Percentiles rank a stretch among this genome's conserved stretches.
These are phyloP conservation scores for Elephas maximus DNA, from an alignment of 2,113 vertebrate genomes.

Conservation along the genomic window DNA sequence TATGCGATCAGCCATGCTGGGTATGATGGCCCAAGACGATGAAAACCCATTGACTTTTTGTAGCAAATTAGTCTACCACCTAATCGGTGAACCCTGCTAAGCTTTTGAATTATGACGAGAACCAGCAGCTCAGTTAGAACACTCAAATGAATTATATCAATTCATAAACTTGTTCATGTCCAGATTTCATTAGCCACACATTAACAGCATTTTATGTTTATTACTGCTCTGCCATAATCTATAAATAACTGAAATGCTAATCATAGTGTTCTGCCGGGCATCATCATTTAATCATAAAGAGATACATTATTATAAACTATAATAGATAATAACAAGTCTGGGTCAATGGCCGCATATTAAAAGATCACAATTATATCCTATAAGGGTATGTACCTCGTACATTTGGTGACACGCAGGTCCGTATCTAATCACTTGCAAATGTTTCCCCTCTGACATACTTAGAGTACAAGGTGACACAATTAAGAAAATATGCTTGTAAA, in stretches of 20 bases:
- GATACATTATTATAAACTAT: slow-evolving; percentile 98
- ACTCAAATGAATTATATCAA: slow-evolving; percentile 98
- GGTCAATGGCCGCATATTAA: slow-evolving; percentile 98
- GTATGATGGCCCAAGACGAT: slow-evolving; percentile 94
- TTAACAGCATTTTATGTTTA: slow-evolving; percentile 99
- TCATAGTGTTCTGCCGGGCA: slow-evolving; percentile 94
- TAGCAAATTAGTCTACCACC: slow-evolving; percentile 96
- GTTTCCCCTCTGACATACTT: slow-evolving; percentile 93
- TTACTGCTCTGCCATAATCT: slow-evolving; percentile 98
- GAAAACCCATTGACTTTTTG: slow-evolving; percentile 95
- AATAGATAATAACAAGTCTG: slow-evolving; percentile 96
- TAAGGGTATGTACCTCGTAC: slow-evolving; percentile 94
- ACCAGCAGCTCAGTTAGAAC: slow-evolving; percentile 93
- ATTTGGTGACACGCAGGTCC: slow-evolving; percentile 91
- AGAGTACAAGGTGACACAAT: slow-evolving; percentile 92
- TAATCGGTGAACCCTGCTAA: slow-evolving; percentile 97
- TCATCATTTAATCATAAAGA: slow-evolving; percentile 95
- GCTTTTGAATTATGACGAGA: slow-evolving; percentile 96
- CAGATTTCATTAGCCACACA: slow-evolving; percentile 99
- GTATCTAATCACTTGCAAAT: slow-evolving; percentile 93
- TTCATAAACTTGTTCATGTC: slow-evolving; percentile 99
- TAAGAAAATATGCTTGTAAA: slow-evolving; percentile 94
- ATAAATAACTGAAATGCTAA: slow-evolving; percentile 99
- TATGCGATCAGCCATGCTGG: slow-evolving; percentile 96
- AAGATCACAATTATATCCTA: slow-evolving; percentile 96